Percentiles rank a stretch among this genome's conserved stretches.
Evolutionary conservation across 2,888 invertebrate species (phyloP).

Genomic region (Meiosimyza platycephala): DNA sequence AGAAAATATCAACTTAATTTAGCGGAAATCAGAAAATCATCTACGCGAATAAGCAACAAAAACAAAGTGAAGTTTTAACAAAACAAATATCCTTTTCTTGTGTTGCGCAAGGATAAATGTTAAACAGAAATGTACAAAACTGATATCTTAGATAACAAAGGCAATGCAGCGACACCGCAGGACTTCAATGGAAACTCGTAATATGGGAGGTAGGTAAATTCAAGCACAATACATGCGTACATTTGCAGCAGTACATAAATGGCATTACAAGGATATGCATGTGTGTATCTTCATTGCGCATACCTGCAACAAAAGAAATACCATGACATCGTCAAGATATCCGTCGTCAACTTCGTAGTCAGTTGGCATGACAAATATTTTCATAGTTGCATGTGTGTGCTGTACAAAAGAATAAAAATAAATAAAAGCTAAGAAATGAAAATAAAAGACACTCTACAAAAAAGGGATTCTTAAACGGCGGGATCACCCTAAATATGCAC

Average conservation of each 20-base stretch:
- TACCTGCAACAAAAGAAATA: constrained; percentile 35
- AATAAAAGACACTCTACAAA: not conserved
- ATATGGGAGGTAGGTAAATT: not conserved
- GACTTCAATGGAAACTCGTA: constrained; percentile 5
- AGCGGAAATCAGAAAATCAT: constrained; percentile 51
- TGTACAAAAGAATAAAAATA: constrained; percentile 6
- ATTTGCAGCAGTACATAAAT: not conserved
- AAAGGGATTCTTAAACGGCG: not conserved
- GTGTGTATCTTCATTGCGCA: constrained; percentile 20
- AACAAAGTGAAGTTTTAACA: not conserved
- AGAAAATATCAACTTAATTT: constrained; percentile 49
- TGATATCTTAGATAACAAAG: constrained; percentile 27
- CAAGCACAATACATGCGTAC: not conserved
- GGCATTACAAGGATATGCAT: constrained; percentile 16
- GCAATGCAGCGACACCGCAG: constrained; percentile 25
- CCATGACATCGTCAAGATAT: constrained; percentile 19
- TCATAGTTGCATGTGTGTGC: constrained; percentile 18
- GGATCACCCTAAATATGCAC: no score
- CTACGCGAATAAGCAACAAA: constrained; percentile 29
- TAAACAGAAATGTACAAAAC: constrained; percentile 15
- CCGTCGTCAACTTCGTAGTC: constrained; percentile 7
- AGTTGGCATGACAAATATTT: constrained; percentile 35
- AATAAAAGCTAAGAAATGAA: not conserved
- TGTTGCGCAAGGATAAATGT: not conserved
- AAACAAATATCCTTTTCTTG: constrained; percentile 15